Conservation (phyloP, 2,797 vertebrate genomes). For the Rhynchotus rufescens region DNA sequence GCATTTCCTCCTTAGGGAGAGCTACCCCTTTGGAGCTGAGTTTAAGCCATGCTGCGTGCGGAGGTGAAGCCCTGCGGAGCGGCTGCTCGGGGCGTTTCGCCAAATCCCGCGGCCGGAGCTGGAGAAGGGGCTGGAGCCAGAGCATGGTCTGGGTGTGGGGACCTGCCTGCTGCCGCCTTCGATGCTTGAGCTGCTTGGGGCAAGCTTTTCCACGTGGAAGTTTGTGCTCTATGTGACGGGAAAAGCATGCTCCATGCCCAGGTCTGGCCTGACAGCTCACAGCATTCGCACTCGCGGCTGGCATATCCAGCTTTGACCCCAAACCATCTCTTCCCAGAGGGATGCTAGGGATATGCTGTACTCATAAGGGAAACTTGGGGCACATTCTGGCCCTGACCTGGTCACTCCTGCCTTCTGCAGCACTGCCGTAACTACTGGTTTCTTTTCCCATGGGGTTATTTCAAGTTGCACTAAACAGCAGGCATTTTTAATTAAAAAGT, state of each 20-base stretch:
- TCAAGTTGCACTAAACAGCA: background rate
- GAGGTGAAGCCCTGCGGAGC: background rate
- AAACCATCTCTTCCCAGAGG: fast-evolving
- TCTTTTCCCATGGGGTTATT: background rate
- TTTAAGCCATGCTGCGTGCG: fast-evolving
- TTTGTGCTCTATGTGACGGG: background rate
- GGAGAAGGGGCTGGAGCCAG: fast-evolving
- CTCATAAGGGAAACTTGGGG: background rate
- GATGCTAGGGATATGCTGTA: background rate
- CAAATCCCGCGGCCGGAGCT: fast-evolving
- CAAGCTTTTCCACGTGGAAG: background rate
- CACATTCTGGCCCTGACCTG: background rate
- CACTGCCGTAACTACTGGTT: background rate
- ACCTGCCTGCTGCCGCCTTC: background rate
- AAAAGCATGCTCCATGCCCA: background rate
- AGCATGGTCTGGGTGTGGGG: background rate
- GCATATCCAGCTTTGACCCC: background rate
- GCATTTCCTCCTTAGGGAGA: background rate
- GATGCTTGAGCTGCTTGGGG: fast-evolving
- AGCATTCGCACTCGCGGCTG: background rate
- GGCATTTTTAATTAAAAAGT: background rate
- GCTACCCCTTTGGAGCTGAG: fast-evolving
- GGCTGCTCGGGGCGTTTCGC: no score
- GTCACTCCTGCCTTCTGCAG: background rate
- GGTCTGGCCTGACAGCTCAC: background rate